Percentiles rank a stretch among this genome's conserved stretches.
phyloP scores from a whole-genome alignment of 2,797 vertebrate species.

The Chaenodraco wilsoni region DNA sequence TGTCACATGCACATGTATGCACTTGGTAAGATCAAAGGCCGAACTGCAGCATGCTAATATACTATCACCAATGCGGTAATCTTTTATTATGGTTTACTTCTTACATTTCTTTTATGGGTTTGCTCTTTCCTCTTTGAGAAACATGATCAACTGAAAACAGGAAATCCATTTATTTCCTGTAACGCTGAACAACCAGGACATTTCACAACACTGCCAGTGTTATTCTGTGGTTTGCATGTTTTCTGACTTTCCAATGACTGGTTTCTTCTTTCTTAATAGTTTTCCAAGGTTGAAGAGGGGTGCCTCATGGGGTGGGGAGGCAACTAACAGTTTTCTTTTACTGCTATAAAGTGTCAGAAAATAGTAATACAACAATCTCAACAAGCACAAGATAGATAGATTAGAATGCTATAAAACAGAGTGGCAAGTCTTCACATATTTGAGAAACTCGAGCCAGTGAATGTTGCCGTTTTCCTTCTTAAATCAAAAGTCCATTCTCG shows the following conservation, averaged over 20 bases:
- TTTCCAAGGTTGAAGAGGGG: background rate
- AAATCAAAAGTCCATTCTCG: background rate
- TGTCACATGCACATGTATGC: constrained; percentile 12
- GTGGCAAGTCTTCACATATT: background rate
- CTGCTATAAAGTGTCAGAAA: background rate
- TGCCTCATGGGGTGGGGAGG: background rate
- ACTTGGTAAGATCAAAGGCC: constrained; percentile 18
- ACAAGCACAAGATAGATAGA: background rate
- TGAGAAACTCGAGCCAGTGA: background rate
- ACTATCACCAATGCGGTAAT: background rate
- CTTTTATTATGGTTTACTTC: constrained; percentile 6
- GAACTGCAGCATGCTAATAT: constrained; percentile 2
- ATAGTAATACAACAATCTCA: background rate
- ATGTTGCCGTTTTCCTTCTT: background rate
- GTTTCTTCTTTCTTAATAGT: background rate
- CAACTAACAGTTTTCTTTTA: background rate
- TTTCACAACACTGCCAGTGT: background rate
- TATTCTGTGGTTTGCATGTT: background rate
- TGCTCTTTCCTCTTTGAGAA: background rate
- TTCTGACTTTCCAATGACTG: background rate
- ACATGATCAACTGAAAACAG: background rate
- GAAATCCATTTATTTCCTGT: constrained; percentile 7
- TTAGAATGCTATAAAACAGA: background rate
- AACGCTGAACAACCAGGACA: background rate
- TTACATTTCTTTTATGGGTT: background rate